Base-by-base conservation (phyloP, 2,113 vertebrate species). In the Anser brachyrhynchus region DNA sequence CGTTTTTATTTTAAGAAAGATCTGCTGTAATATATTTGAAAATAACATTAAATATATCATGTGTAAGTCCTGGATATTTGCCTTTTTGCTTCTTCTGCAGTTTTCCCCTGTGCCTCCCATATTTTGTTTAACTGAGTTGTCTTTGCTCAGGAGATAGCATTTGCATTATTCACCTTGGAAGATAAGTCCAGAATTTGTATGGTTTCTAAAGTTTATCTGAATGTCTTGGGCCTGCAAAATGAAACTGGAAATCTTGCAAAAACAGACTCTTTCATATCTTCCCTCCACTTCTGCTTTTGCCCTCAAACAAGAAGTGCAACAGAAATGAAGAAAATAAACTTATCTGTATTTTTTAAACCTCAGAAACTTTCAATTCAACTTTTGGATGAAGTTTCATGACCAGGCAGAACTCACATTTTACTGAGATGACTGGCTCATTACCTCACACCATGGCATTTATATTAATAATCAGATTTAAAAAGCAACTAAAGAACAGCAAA, bases 281-380 rank as follows among this genome's bases (percentile, higher is more conserved):
- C 87, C 77, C 54, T 71, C n/a, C 25, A 87, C 78, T 96, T 94
- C 91, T 93, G 28, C 64, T 95, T 96, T 67, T 94, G 44, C 28
- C 26, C n/a, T 26, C 46, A 93, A 89, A 82, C 11, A 41, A 92
- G 89, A 96, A 96, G 62, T 85, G 64, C 70, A 95, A 91, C 59
- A 93, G 67, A 94, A 96, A 89, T 82, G 64, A 91, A 79, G 64
- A 55, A 92, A 95, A 87, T 39, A 65, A 96, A 88, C 49, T 49
- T 39, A 73, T n/a, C 4, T 78, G n/a, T 59, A 88, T 26, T 92
- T 93, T 49, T 90, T 44, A 93, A 74, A 90, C 76, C 54, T 86
- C 57, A 91, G 35, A 91, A 74, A 64, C 70, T 95, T 96, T 92
- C 86, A 91, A 37, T 94, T 96, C 90, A 91, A 20, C 75, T 93